Percentiles rank a stretch among this genome's conserved stretches.
Conservation (phyloP, 2,797 vertebrate species). For the Miichthys miiuy region DNA sequence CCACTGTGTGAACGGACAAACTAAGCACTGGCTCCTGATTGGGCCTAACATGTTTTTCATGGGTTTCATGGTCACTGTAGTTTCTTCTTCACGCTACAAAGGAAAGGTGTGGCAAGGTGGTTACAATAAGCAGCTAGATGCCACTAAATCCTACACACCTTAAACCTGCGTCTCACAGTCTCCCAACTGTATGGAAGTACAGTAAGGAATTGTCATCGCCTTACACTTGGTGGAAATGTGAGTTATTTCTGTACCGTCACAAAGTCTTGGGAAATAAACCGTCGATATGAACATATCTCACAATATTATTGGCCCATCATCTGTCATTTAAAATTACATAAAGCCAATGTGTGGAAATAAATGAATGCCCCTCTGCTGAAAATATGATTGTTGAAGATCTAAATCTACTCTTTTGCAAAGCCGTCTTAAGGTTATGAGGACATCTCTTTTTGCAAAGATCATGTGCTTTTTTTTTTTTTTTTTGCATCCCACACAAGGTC, state of each 20-base stretch:
- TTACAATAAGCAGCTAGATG: no score
- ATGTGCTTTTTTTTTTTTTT: background rate
- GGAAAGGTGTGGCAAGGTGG: no score
- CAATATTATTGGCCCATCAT: background rate
- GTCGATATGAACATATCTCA: background rate
- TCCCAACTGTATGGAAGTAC: background rate
- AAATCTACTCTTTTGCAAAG: background rate
- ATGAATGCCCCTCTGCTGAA: background rate
- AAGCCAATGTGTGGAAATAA: background rate
- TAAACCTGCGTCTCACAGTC: background rate
- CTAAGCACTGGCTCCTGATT: no score
- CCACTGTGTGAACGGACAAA: no score
- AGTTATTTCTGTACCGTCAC: background rate
- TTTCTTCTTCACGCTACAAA: no score
- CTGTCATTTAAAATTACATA: background rate
- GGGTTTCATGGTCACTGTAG: no score
- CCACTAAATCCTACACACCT: no score
- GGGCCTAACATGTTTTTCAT: no score
- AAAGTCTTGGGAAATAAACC: background rate
- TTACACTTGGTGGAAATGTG: background rate
- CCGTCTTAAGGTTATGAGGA: background rate
- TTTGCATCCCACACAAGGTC: background rate
- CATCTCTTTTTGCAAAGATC: background rate
- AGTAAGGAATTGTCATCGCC: background rate
- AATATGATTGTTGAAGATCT: background rate